Evolutionary conservation across 2,888 invertebrate genomes (phyloP).

Genomic region (Epinotia ramella): DNA sequence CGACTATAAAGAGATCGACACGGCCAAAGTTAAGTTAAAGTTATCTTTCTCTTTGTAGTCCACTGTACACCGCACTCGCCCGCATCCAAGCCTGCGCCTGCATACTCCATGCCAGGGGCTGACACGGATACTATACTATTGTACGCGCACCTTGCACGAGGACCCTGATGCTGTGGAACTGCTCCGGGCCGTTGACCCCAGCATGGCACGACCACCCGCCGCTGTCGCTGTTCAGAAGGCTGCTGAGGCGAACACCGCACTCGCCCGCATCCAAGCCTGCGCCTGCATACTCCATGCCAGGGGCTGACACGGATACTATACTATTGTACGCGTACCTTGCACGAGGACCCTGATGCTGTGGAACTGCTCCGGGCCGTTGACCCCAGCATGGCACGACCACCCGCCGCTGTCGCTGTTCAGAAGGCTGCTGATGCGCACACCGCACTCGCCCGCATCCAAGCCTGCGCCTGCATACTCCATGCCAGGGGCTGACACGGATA

Average conservation of each 20-base stretch:
- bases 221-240: conserved; percentile 13
- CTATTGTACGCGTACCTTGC: conserved; percentile 12
- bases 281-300: conserved; percentile 44
- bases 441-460: conserved; percentile 48
- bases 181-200: conserved; percentile 36
- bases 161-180: conserved; percentile 19
- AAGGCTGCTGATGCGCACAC: conserved; percentile 29
- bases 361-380: conserved; percentile 34
- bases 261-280: conserved; percentile 48
- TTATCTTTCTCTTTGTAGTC: no score
- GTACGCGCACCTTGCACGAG: not conserved
- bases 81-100: no score
- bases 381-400: conserved; percentile 48
- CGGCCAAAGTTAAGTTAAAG: no score
- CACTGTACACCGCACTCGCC: no score
- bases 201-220: conserved; percentile 48
- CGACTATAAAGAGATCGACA: no score
- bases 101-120: no score
- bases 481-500: conserved; percentile 14
- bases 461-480: conserved; percentile 47
- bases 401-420: conserved; percentile 30
- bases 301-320: not conserved
- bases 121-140: no score
- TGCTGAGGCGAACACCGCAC: conserved; percentile 42
- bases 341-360: conserved; percentile 34